phyloP scores from a whole-genome alignment of 1,140 invertebrate species.

The Cotesia chilonis region DNA sequence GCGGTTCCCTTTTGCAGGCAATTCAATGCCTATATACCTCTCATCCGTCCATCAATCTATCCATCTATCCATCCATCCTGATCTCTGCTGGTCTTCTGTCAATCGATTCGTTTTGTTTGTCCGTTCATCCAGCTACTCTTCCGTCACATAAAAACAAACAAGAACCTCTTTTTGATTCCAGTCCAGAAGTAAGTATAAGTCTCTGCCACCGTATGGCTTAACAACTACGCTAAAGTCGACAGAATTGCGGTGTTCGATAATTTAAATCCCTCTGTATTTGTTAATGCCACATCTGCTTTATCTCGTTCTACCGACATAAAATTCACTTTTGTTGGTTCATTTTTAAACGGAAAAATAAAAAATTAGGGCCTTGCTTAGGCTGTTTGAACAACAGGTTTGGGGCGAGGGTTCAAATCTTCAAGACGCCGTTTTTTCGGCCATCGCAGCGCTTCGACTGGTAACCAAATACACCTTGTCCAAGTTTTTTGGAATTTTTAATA shows the following conservation, averaged over 20 bases:
- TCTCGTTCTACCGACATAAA: no score
- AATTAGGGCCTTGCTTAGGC: no score
- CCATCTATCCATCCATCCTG: constrained; percentile 21
- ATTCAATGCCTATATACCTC: not conserved
- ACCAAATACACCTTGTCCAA: no score
- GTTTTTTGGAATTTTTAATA: no score
- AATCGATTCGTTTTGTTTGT: constrained; percentile 30
- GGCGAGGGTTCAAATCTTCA: no score
- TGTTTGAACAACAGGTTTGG: no score
- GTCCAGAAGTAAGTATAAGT: constrained; percentile 29
- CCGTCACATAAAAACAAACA: constrained; percentile 33
- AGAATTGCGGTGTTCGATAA: constrained; percentile 12
- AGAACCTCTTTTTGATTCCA: constrained; percentile 13
- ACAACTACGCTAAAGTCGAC: not conserved
- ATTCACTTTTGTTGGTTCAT: no score
- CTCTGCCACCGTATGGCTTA: not conserved
- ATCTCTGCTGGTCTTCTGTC: constrained; percentile 5
- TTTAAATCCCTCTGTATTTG: constrained; percentile 12
- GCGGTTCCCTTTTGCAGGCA: constrained; percentile 29
- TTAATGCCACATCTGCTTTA: constrained; percentile 8
- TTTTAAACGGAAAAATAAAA: no score
- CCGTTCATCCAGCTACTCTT: constrained; percentile 14
- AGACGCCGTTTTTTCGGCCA: no score
- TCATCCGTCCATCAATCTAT: constrained; percentile 26
- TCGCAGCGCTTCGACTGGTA: no score